Percentiles rank a stretch among this genome's conserved stretches.
These are phyloP conservation scores for Oxytorus armatus DNA, from an alignment of 2,888 invertebrate species.

Conservation along the genomic window DNA sequence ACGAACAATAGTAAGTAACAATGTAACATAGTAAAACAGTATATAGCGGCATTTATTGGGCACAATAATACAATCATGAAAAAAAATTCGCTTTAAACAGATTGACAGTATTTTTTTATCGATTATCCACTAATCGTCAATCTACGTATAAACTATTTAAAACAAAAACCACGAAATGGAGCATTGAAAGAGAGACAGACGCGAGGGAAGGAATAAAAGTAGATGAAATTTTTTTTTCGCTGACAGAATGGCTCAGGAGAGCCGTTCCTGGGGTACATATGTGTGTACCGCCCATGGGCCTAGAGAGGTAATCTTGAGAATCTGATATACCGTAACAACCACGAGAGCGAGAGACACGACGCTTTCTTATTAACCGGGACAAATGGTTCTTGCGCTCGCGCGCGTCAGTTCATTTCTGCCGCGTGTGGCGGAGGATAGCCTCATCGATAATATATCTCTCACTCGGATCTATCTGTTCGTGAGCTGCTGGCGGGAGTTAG, in stretches of 20 bases:
- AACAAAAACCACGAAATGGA: constrained; percentile 5
- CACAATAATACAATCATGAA: no score
- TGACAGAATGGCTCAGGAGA: constrained; percentile 56
- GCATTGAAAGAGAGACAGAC: no score
- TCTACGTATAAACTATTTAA: no score
- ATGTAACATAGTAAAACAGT: no score
- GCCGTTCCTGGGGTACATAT: constrained; percentile 18
- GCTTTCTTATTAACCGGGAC: constrained; percentile 68
- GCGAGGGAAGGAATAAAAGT: neutral
- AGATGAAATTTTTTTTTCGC: constrained; percentile 41
- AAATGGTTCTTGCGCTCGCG: constrained; percentile 55
- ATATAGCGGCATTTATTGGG: no score
- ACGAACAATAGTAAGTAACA: no score
- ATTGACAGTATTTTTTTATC: no score
- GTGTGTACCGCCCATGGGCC: constrained; percentile 60
- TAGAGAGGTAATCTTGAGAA: constrained; percentile 59
- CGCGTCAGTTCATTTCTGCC: constrained; percentile 47
- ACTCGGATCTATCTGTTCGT: constrained; percentile 36
- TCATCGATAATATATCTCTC: constrained; percentile 65
- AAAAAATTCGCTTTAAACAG: no score
- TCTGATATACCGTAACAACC: constrained; percentile 45
- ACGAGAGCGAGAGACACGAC: constrained; percentile 55
- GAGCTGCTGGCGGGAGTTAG: constrained; percentile 41
- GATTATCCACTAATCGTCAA: no score
- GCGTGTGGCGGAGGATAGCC: constrained; percentile 52